Conservation (phyloP, 2,113 vertebrate genomes). For the Trichechus manatus region DNA sequence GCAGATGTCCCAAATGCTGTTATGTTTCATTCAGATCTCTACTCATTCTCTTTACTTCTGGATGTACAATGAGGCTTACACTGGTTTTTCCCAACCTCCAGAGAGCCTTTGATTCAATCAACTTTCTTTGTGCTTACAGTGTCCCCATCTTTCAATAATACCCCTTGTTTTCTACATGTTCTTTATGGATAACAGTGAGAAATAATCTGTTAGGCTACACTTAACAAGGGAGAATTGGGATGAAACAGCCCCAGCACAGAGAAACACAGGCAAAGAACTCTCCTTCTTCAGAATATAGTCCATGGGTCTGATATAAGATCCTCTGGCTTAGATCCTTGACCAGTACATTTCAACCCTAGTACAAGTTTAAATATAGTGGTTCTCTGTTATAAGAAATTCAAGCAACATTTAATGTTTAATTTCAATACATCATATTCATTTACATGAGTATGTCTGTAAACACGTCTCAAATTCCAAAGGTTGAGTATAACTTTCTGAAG, state of each 20-base stretch:
- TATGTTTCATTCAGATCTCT: background rate
- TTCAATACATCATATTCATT: background rate
- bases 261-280: background rate
- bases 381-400: background rate
- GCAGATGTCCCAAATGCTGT: background rate
- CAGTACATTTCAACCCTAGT: background rate
- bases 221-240: background rate
- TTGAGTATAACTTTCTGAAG: background rate
- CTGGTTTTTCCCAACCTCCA: background rate
- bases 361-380: background rate
- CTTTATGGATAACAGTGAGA: background rate
- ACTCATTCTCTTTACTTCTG: background rate
- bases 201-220: background rate
- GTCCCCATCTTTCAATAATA: background rate
- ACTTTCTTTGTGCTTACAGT: background rate
- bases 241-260: background rate
- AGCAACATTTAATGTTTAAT: constrained; percentile 6
- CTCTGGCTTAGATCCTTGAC: background rate
- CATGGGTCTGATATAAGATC: background rate
- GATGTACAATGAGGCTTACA: background rate
- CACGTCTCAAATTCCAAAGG: background rate
- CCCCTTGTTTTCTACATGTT: background rate
- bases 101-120: background rate
- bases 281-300: background rate
- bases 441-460: background rate